Evolutionary conservation across 2,888 invertebrate genomes (phyloP).

Genomic region (Cephalotes varians): DNA sequence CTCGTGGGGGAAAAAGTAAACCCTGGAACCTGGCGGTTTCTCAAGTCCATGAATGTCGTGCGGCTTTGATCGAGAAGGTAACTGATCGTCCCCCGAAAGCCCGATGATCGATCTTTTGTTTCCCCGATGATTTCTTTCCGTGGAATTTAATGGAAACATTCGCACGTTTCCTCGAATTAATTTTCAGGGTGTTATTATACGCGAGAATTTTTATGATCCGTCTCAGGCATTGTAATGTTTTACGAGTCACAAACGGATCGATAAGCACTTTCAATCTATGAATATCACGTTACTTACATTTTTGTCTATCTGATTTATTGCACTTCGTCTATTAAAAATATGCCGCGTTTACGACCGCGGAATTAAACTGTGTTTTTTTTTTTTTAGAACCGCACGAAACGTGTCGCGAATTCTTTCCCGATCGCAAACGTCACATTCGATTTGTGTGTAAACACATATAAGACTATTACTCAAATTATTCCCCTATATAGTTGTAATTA

Average conservation of each 20-base stretch:
- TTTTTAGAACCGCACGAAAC: not conserved
- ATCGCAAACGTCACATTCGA: conserved; percentile 1
- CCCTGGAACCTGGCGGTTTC: conserved; percentile 56
- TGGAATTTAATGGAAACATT: conserved; percentile 11
- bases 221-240: not conserved
- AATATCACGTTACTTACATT: not conserved
- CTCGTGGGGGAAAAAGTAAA: conserved; percentile 46
- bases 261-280: not conserved
- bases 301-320: not conserved
- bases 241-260: not conserved
- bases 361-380: not conserved
- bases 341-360: not conserved
- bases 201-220: not conserved
- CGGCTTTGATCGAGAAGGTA: conserved; percentile 39
- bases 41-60: conserved; percentile 64
- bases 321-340: not conserved
- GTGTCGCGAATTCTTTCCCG: not conserved
- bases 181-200: not conserved
- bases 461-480: conserved; percentile 14
- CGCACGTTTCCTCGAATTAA: conserved; percentile 10
- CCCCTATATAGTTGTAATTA: conserved; percentile 7
- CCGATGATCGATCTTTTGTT: conserved; percentile 46
- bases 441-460: not conserved
- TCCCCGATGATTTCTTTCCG: conserved; percentile 2
- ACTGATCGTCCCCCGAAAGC: conserved; percentile 38